Base-by-base conservation (phyloP, 2,888 invertebrate genomes). In the Idaea aversata region DNA sequence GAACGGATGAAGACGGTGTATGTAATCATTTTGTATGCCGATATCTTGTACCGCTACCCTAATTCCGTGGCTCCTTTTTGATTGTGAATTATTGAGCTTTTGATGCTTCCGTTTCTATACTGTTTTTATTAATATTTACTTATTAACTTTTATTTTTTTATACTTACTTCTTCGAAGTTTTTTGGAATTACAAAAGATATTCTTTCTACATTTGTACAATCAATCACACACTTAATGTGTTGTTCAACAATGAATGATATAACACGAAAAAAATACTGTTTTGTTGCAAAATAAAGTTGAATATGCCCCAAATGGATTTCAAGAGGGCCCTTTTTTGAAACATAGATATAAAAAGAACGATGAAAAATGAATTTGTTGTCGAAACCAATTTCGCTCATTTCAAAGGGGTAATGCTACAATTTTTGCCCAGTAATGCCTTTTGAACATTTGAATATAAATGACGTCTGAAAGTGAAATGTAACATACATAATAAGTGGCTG, bases 401-500 rank as follows among this genome's bases (percentile, higher is more conserved):
- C 88, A 89, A 90, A 91, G 87, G 90, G 90, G 87, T 88, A 88
- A 86, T 90, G 86, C 82, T 84, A 86, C 85, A 90, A 91, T 93
- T 92, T 93, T 93, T 92, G 92, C 91, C 80, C 86, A 85, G 92
- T 91, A 92, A 91, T 91, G 90, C 91, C 90, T 91, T 91, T 91
- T 85, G 89, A 91, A 85, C 91, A 93, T 93, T 93, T 93, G 92
- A 93, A 93, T 93, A 93, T 93, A 93, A 92, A 93, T 92, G 91
- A 92, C 90, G 92, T 91, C 90, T 91, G 91, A 92, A 92, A 93
- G 91, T 93, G 93, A 93, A 93, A 92, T 92, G 93, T 93, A 91
- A 92, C 93, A 93, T 92, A 92, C 92, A 93, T 93, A 93, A 93
- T 93, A 92, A 93, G 92, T 92, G 93, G 92, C 91, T 92, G 92